Evolutionary conservation across 2,888 invertebrate genomes (phyloP).

Genomic region (Drosophila villosipedis): DNA sequence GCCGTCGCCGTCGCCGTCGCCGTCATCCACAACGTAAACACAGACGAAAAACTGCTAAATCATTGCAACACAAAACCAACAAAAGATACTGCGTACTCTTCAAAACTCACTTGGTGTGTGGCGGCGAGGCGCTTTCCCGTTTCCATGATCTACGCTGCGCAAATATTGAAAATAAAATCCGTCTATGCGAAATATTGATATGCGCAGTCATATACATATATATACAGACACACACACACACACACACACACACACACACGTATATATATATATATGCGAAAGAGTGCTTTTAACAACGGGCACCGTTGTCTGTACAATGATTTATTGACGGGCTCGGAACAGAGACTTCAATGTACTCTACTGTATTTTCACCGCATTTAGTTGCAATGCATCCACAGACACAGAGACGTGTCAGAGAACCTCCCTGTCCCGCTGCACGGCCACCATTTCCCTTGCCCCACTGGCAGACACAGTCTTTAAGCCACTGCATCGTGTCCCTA

Average conservation of each 20-base stretch:
- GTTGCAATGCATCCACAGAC: constrained; percentile 54
- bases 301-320: constrained; percentile 72
- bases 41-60: constrained; percentile 81
- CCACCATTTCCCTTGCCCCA: background rate
- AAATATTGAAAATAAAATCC: constrained; percentile 80
- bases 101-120: constrained; percentile 11
- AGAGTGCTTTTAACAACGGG: constrained; percentile 74
- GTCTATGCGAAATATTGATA: constrained; percentile 78
- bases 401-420: constrained; percentile 6
- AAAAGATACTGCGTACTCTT: constrained; percentile 63
- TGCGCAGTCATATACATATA: constrained; percentile 60
- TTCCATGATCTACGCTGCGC: constrained; percentile 68
- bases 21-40: constrained; percentile 78
- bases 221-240: constrained; percentile 1
- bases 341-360: constrained; percentile 58
- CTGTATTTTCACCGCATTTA: constrained; percentile 65
- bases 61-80: constrained; percentile 80
- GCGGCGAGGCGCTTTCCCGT: constrained; percentile 10
- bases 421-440: background rate
- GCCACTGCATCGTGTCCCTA: constrained; percentile 14
- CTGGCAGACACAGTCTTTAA: constrained; percentile 12
- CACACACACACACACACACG: background rate
- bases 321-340: constrained; percentile 71
- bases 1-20: constrained; percentile 13
- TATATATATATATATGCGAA: constrained; percentile 15